Evolutionary conservation across 2,888 invertebrate species (phyloP).

Genomic region (Acrobasis consociella): DNA sequence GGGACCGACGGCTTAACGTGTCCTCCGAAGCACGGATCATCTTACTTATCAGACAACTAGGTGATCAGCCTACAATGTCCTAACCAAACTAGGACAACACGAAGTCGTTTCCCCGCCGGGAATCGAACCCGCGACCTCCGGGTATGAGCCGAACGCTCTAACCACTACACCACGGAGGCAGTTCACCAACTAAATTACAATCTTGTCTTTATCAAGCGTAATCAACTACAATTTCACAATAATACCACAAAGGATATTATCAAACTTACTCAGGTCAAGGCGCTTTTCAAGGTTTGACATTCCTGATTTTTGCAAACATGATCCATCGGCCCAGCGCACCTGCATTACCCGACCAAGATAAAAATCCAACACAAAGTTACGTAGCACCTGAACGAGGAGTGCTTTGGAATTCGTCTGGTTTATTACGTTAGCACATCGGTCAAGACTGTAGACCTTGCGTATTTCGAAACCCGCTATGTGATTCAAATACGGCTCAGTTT

Average conservation of each 20-base stretch:
- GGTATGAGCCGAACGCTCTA: too few species aligned
- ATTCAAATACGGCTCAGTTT: conserved; percentile 12
- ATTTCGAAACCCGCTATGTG: conserved; percentile 8
- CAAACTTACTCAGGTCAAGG: conserved; percentile 5
- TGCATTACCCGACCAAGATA: conserved; percentile 1
- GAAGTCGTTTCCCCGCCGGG: too few species aligned
- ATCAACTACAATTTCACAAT: conserved; percentile 10
- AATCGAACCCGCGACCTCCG: too few species aligned
- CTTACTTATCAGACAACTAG: too few species aligned
- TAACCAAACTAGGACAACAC: too few species aligned
- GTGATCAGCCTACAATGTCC: too few species aligned
- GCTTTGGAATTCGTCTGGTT: conserved; percentile 12
- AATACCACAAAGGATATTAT: conserved; percentile 14
- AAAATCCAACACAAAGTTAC: background rate
- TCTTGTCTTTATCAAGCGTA: background rate
- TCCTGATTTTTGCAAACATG: conserved; percentile 5
- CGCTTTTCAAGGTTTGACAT: background rate
- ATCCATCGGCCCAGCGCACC: conserved; percentile 6
- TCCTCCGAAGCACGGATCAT: too few species aligned
- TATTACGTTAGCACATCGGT: conserved; percentile 20
- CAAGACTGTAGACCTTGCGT: conserved; percentile 19
- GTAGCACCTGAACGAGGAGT: background rate
- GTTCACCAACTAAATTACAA: background rate
- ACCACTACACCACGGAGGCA: too few species aligned
- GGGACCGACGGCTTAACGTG: too few species aligned